Percentiles rank a stretch among this genome's conserved stretches.
Evolutionary conservation across 2,888 invertebrate genomes (phyloP).

Genomic region (Serrognathus titanus): DNA sequence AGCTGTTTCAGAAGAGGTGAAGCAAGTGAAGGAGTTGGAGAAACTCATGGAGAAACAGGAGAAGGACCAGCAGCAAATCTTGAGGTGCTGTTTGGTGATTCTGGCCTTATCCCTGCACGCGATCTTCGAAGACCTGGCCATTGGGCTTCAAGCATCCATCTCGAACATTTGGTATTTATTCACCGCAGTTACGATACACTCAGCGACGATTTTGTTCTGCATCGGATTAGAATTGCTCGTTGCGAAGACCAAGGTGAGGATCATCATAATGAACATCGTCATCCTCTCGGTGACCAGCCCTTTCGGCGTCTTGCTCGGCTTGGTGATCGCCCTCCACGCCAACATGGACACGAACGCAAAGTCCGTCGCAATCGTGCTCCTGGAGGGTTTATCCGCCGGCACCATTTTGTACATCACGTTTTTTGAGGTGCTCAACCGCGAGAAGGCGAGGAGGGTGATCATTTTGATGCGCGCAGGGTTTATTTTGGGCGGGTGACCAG

Average conservation of each 20-base stretch:
- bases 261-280: slow-evolving; percentile 48
- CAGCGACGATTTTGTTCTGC: slow-evolving; percentile 54
- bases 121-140: slow-evolving; percentile 55
- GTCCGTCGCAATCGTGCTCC: slow-evolving; percentile 44
- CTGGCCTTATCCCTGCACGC: slow-evolving; percentile 55
- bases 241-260: slow-evolving; percentile 43
- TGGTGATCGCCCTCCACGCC: slow-evolving; percentile 46
- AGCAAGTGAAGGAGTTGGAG: slow-evolving; percentile 34
- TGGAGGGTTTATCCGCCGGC: slow-evolving; percentile 53
- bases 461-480: slow-evolving; percentile 41
- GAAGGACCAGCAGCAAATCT: slow-evolving; percentile 40
- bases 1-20: slow-evolving; percentile 18
- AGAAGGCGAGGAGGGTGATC: slow-evolving; percentile 44
- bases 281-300: slow-evolving; percentile 52
- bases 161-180: slow-evolving; percentile 54
- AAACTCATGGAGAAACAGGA: slow-evolving; percentile 29
- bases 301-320: slow-evolving; percentile 50
- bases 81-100: slow-evolving; percentile 48
- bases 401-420: slow-evolving; percentile 54
- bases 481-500: slow-evolving; percentile 49
- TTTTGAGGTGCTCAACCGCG: slow-evolving; percentile 52
- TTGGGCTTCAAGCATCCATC: slow-evolving; percentile 49
- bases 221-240: slow-evolving; percentile 53
- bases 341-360: slow-evolving; percentile 43
- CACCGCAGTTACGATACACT: slow-evolving; percentile 53